These are phyloP conservation scores for Rhineura floridana DNA, from an alignment of 2,113 vertebrate genomes.

Conservation along the genomic window DNA sequence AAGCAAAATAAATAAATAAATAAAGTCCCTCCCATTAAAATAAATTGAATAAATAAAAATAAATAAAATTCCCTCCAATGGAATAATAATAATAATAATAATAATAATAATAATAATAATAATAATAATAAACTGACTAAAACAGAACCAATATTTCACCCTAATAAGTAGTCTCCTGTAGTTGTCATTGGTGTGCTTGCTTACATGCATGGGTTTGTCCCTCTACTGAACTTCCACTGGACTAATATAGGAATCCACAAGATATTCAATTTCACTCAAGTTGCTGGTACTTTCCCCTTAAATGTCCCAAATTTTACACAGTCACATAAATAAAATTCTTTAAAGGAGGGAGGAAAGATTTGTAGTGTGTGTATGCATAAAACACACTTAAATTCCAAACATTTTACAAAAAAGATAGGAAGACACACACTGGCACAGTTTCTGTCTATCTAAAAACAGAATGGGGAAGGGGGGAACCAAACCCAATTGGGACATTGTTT, in stretches of 20 bases:
- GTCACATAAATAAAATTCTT: not conserved
- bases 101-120: no score
- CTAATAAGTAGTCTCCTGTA: no score
- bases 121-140: no score
- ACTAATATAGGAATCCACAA: not conserved
- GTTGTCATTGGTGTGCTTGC: no score
- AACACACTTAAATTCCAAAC: not conserved
- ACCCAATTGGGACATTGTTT: not conserved
- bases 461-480: not conserved
- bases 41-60: no score
- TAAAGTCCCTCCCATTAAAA: no score
- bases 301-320: not conserved
- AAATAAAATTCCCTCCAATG: no score
- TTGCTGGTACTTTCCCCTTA: not conserved
- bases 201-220: no score
- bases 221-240: not conserved
- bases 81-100: no score
- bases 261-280: not conserved
- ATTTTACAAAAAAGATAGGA: not conserved
- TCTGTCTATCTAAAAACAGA: not conserved
- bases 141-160: no score
- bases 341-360: not conserved
- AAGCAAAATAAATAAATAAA: no score
- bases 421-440: no score
- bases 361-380: not conserved